Percentiles rank a stretch among this genome's conserved stretches.
These are phyloP conservation scores for Steinernema feltiae DNA, from an alignment of 1,140 invertebrate species.

Conservation along the genomic window DNA sequence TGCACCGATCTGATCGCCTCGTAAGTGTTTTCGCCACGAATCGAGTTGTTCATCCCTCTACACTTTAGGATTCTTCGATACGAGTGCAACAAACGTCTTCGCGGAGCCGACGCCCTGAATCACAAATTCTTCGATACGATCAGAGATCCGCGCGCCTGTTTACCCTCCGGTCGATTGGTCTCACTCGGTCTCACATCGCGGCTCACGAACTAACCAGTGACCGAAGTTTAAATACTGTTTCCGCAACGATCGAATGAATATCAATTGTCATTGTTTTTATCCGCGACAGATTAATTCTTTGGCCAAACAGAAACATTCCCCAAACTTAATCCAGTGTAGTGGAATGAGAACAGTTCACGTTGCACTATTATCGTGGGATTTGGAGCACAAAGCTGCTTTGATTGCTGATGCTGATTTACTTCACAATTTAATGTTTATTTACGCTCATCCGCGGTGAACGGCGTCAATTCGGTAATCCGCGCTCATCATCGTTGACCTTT, in stretches of 20 bases:
- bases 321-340: neutral
- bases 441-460: neutral
- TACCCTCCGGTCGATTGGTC: too few relatives aligned
- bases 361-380: neutral
- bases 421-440: too few relatives aligned
- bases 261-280: too few relatives aligned
- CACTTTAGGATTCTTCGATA: conserved; percentile 32
- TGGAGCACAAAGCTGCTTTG: too few relatives aligned
- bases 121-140: conserved; percentile 25
- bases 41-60: neutral
- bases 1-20: conserved; percentile 23
- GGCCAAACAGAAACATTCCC: too few relatives aligned
- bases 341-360: neutral
- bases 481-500: neutral
- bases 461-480: neutral
- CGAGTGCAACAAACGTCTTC: conserved; percentile 25
- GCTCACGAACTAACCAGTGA: too few relatives aligned
- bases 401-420: too few relatives aligned
- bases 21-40: conserved; percentile 8
- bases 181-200: too few relatives aligned
- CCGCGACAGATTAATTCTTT: too few relatives aligned
- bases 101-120: conserved; percentile 21
- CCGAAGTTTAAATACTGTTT: too few relatives aligned
- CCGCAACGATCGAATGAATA: too few relatives aligned
- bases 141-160: conserved; percentile 16